Evolutionary conservation across 2,888 invertebrate species (phyloP).

Genomic region (Volucella zonaria): DNA sequence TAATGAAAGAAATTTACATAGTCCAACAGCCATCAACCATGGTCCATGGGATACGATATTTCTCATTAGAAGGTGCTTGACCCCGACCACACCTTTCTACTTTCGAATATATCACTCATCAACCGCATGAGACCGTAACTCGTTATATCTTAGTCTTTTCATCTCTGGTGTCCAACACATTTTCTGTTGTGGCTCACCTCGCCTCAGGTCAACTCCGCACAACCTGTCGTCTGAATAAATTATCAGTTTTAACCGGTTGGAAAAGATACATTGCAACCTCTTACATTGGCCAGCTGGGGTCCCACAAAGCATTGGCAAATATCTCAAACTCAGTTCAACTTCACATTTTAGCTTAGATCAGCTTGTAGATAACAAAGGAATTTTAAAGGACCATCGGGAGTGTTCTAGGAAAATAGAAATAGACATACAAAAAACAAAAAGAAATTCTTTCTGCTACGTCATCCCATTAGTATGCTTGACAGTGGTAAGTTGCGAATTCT

Average conservation of each 20-base stretch:
- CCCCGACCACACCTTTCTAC: no score
- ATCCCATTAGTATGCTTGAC: constrained; percentile 45
- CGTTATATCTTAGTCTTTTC: not conserved
- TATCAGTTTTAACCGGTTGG: constrained; percentile 27
- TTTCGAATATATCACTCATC: no score
- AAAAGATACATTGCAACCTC: not conserved
- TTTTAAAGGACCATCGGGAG: not conserved
- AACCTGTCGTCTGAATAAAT: constrained; percentile 43
- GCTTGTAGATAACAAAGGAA: not conserved
- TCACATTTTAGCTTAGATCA: not conserved
- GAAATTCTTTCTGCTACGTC: constrained; percentile 41
- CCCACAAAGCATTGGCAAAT: not conserved
- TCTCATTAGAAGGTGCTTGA: no score
- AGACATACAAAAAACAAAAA: not conserved
- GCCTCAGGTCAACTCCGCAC: not conserved
- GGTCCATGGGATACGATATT: no score
- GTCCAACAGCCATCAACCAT: no score
- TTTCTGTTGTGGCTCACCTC: constrained; percentile 1
- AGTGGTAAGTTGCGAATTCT: constrained; percentile 76
- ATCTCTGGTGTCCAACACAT: not conserved
- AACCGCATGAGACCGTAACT: no score
- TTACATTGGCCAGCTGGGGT: not conserved
- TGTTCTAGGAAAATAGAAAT: not conserved
- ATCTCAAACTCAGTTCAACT: constrained; percentile 32
- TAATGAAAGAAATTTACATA: no score